Evolutionary conservation across 2,797 vertebrate species (phyloP).

Genomic region (Clarias fuscus): DNA sequence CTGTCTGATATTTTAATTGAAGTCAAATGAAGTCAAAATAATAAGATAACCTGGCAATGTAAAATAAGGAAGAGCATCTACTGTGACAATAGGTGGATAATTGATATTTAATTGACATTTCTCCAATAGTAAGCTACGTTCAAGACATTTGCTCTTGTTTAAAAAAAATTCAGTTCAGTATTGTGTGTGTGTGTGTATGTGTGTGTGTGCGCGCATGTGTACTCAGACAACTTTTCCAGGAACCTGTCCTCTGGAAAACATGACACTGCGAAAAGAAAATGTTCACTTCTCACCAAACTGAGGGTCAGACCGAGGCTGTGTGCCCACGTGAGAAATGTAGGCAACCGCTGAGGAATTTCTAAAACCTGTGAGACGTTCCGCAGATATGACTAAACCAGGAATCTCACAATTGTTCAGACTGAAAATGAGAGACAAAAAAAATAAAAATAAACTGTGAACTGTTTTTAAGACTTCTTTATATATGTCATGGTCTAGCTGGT

Average conservation of each 20-base stretch:
- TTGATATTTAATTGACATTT: neutral
- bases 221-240: neutral
- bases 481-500: too few relatives aligned
- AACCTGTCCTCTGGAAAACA: neutral
- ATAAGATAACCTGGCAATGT: neutral
- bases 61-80: neutral
- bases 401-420: neutral
- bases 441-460: too few relatives aligned
- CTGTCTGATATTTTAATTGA: neutral
- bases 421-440: too few relatives aligned
- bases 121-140: neutral
- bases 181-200: neutral
- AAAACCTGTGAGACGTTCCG: neutral
- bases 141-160: neutral
- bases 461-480: too few relatives aligned
- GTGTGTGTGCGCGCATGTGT: neutral
- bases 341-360: slow-evolving; percentile 8
- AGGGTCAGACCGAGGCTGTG: neutral
- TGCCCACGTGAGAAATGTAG: neutral
- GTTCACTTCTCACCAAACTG: slow-evolving; percentile 23
- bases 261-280: neutral
- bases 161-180: neutral
- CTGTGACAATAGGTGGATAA: neutral
- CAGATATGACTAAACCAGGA: neutral
- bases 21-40: neutral